These are phyloP conservation scores for Centropristis striata DNA, from an alignment of 2,113 vertebrate genomes.

Conservation along the genomic window DNA sequence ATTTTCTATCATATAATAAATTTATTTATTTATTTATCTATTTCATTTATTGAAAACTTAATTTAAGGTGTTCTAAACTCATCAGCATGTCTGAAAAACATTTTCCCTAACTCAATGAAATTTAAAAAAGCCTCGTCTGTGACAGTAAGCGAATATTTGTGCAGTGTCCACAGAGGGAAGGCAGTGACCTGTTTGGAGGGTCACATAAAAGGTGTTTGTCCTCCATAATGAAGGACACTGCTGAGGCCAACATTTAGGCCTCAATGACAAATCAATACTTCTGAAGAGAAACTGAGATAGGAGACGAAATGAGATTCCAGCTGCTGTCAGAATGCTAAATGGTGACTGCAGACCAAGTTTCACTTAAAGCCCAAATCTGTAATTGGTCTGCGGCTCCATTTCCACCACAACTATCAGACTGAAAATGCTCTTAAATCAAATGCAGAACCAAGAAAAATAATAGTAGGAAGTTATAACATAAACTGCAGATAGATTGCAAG, in stretches of 20 bases:
- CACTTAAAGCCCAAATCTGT: slow-evolving; percentile 10
- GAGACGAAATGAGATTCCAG: slow-evolving; percentile 46
- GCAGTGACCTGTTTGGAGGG: slow-evolving; percentile 19
- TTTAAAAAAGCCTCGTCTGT: not conserved
- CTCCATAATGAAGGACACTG: slow-evolving; percentile 48
- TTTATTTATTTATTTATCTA: too few species aligned
- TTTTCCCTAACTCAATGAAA: not conserved
- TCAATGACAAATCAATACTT: slow-evolving; percentile 58
- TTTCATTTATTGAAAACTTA: not conserved
- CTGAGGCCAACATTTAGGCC: slow-evolving; percentile 42
- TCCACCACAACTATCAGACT: not conserved
- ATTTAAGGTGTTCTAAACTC: not conserved
- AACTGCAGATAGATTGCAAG: not conserved
- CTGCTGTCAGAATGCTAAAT: slow-evolving; percentile 24
- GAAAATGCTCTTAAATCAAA: not conserved
- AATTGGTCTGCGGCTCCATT: not conserved
- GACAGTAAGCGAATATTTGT: not conserved
- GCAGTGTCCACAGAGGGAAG: slow-evolving; percentile 9
- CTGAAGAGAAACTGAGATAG: slow-evolving; percentile 35
- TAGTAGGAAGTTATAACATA: not conserved
- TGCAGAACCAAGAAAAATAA: not conserved
- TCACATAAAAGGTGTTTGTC: slow-evolving; percentile 42
- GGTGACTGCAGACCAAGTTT: slow-evolving; percentile 34
- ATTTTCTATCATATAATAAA: too few species aligned
- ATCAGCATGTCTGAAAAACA: not conserved